These are phyloP conservation scores for Laticauda colubrina DNA, from an alignment of 2,113 vertebrate species.

Conservation along the genomic window DNA sequence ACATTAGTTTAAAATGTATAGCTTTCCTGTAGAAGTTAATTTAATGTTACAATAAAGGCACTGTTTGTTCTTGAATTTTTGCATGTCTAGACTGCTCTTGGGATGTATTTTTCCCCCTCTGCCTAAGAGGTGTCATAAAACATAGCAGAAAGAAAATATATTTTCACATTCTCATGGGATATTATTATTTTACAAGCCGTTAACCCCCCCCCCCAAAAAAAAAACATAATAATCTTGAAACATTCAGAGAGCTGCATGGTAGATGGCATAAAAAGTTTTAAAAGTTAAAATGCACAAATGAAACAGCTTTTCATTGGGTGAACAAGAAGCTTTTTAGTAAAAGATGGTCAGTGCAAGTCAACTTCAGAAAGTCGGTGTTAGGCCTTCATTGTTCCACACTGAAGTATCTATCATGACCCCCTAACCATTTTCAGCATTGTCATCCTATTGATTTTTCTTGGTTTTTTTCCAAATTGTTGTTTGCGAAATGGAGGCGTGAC, in stretches of 20 bases:
- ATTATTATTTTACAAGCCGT: constrained; percentile 59
- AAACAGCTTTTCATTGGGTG: constrained; percentile 42
- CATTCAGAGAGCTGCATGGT: constrained; percentile 41
- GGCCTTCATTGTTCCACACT: constrained; percentile 25
- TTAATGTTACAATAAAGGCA: constrained; percentile 63
- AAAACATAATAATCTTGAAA: constrained; percentile 56
- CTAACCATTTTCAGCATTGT: neutral
- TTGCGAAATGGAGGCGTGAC: neutral
- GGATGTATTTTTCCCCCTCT: constrained; percentile 6
- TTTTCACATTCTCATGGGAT: constrained; percentile 61
- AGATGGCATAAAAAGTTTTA: constrained; percentile 39
- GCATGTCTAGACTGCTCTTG: constrained; percentile 55
- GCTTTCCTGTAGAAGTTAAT: constrained; percentile 56
- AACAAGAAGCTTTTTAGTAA: constrained; percentile 37
- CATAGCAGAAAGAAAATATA: constrained; percentile 59
- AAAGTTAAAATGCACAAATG: constrained; percentile 46
- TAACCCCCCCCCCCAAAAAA: constrained; percentile 27
- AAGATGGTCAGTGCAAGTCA: constrained; percentile 2
- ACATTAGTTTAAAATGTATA: constrained; percentile 57
- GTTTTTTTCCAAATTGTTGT: neutral
- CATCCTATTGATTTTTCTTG: neutral
- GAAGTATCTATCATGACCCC: neutral
- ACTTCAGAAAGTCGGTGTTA: constrained; percentile 17
- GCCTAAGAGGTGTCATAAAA: constrained; percentile 61
- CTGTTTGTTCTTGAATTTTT: constrained; percentile 67